These are phyloP conservation scores for Gymnoscelis rufifasciata DNA, from an alignment of 2,888 invertebrate species.

Conservation along the genomic window DNA sequence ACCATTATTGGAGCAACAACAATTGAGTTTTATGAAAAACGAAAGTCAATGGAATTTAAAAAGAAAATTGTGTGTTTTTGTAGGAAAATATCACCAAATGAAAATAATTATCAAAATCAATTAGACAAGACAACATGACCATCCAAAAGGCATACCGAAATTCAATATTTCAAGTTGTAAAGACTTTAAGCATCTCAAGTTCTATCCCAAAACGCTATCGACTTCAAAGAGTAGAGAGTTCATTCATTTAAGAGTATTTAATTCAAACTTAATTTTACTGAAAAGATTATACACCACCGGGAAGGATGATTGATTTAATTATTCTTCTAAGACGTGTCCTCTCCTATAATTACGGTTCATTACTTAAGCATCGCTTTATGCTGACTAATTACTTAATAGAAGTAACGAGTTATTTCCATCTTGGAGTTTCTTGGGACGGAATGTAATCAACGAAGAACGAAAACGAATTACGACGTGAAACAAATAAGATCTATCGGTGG, in stretches of 20 bases:
- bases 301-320: conserved; percentile 76
- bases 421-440: conserved; percentile 41
- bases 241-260: conserved; percentile 62
- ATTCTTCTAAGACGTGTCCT: conserved; percentile 75
- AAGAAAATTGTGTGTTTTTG: too few species aligned
- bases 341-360: conserved; percentile 77
- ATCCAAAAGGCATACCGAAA: conserved; percentile 33
- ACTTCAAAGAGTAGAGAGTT: conserved; percentile 55
- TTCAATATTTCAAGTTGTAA: conserved; percentile 43
- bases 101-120: too few species aligned
- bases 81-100: too few species aligned
- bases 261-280: conserved; percentile 67
- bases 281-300: conserved; percentile 74
- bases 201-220: conserved; percentile 52
- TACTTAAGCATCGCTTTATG: conserved; percentile 77
- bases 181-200: conserved; percentile 50
- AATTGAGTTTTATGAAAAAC: too few species aligned
- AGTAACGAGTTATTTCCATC: conserved; percentile 77
- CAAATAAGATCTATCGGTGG: conserved; percentile 54
- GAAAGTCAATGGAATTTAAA: too few species aligned
- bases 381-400: conserved; percentile 77
- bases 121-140: not conserved
- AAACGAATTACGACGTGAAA: conserved; percentile 59
- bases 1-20: too few species aligned
- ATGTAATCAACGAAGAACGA: conserved; percentile 65